These are phyloP conservation scores for Tokudaia muenninki DNA, from an alignment of 2,797 vertebrate species.

Conservation along the genomic window DNA sequence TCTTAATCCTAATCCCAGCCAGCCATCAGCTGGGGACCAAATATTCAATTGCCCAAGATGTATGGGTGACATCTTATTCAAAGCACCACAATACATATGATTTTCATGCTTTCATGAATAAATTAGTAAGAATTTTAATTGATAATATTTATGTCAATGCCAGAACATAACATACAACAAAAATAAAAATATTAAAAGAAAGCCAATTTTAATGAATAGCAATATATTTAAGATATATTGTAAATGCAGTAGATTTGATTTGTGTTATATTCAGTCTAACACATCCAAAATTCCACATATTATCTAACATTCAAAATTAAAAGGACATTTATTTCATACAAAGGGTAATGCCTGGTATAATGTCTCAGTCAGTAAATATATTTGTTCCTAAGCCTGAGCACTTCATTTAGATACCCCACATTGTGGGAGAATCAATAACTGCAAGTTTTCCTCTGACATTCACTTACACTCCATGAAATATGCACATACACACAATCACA, in stretches of 20 bases:
- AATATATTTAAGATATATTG: not conserved
- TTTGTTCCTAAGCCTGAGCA: not conserved
- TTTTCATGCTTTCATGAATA: not conserved
- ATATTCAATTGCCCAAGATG: not conserved
- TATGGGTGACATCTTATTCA: not conserved
- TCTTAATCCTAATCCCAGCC: not conserved
- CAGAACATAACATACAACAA: slow-evolving; percentile 12
- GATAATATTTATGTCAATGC: not conserved
- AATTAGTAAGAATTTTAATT: not conserved
- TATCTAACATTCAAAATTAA: slow-evolving; percentile 30
- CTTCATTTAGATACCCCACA: not conserved
- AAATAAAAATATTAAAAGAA: not conserved
- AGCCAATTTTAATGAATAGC: not conserved
- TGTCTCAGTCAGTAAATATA: too few relatives aligned
- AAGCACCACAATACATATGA: not conserved
- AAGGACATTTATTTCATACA: not conserved
- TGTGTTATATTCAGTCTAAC: not conserved
- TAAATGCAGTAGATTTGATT: not conserved
- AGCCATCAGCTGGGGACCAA: not conserved
- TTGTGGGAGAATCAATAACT: not conserved
- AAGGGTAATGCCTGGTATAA: not conserved
- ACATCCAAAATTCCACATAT: slow-evolving; percentile 10
- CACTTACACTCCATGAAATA: not conserved
- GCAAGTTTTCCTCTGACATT: not conserved
- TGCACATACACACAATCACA: too few relatives aligned